Percentiles rank a stretch among this genome's conserved stretches.
These are phyloP conservation scores for Siphlonurus alternatus DNA, from an alignment of 2,888 invertebrate species.

Conservation along the genomic window DNA sequence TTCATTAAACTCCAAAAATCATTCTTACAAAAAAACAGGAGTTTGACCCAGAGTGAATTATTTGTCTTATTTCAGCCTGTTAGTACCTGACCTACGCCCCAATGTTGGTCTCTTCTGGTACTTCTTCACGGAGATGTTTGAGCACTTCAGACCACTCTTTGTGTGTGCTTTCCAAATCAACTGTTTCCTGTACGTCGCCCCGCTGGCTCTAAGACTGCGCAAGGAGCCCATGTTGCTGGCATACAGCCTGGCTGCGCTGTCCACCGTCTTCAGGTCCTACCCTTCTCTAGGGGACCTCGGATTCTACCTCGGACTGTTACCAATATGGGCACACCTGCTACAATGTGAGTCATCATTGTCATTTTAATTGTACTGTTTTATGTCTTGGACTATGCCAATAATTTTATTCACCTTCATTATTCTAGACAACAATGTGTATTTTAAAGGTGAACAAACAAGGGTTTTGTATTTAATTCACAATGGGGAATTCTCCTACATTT, in stretches of 20 bases:
- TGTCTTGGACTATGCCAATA: too few relatives aligned
- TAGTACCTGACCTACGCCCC: conserved; percentile 85
- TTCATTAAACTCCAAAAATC: too few relatives aligned
- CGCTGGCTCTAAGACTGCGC: conserved; percentile 61
- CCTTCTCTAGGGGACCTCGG: conserved; percentile 92
- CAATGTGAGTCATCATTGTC: conserved; percentile 63
- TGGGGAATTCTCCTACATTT: too few relatives aligned
- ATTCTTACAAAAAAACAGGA: too few relatives aligned
- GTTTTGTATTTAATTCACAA: neutral
- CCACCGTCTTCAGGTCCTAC: conserved; percentile 90
- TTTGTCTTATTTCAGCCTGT: too few relatives aligned
- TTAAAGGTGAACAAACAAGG: neutral
- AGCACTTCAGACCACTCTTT: conserved; percentile 91
- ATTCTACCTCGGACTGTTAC: conserved; percentile 75
- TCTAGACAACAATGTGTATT: conserved; percentile 4
- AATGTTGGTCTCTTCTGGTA: conserved; percentile 99
- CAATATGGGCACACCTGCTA: conserved; percentile 80
- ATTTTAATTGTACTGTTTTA: too few relatives aligned
- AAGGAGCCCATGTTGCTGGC: conserved; percentile 66
- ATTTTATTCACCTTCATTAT: neutral
- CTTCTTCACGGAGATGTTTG: conserved; percentile 99
- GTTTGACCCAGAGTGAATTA: too few relatives aligned
- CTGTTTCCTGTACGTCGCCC: conserved; percentile 78
- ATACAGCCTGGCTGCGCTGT: conserved; percentile 60
- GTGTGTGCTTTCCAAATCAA: conserved; percentile 95